Base-by-base conservation (phyloP, 2,113 vertebrate genomes). In the Himantopus leucocephalus region DNA sequence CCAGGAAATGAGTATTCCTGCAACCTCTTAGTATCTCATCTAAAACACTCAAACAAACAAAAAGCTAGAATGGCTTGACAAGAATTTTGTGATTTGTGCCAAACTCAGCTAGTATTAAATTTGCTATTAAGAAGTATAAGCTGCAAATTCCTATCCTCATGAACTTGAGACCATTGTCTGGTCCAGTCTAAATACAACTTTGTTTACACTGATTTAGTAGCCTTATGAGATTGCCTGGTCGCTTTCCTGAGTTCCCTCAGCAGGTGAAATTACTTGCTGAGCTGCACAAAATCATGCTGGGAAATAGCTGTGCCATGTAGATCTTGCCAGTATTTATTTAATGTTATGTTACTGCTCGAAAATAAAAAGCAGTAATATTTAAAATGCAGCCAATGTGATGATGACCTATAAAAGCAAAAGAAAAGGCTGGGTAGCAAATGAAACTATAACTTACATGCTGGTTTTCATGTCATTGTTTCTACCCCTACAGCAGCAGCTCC, bases 331-430 rank as follows among this genome's bases (percentile, higher is more conserved):
- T 86, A 86, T 94, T 96, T 96, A 96, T 96, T 97, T 89, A 93
- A 95, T 95, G 72, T 71, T 68, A 70, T 67, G 70, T 96, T 94
- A 75, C 82, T 88, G 66, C 70, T 81, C 5, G n/a, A 90, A 84
- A 96, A 76, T 78, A 68, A 95, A 87, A 92, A 92, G 50, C 66
- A 95, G 85, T 88, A 72, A 88, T 90, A 94, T 97, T 96, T 97
- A 76, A 83, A 80, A 94, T 39, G 48, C 13, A 30, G 43, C 52
- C 86, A 87, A 76, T 72, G 63, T 64, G 59, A 93, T 86, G 90
- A 96, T 88, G 85, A 92, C 94, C 75, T 89, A 85, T 84, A 96
- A 96, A 94, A 74, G 37, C n/a, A 83, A 68, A 85, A 60, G 45
- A 70, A 85, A 88, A 97, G 30, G 34, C 82, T 93, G 63, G 8